Percentiles rank a stretch among this genome's conserved stretches.
These are phyloP conservation scores for Cetonia aurata DNA, from an alignment of 2,888 invertebrate genomes.

Conservation along the genomic window DNA sequence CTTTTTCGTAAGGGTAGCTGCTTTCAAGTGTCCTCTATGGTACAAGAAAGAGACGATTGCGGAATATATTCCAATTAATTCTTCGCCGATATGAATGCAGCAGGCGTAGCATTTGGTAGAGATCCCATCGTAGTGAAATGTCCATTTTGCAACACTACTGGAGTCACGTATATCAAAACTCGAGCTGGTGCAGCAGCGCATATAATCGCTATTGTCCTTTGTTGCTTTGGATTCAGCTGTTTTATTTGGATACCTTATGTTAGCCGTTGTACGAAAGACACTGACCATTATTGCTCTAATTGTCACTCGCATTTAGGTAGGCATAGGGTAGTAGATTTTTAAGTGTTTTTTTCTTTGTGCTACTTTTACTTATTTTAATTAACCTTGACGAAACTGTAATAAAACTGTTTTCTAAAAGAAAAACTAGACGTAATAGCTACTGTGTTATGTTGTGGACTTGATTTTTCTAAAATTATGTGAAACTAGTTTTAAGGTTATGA, in stretches of 20 bases:
- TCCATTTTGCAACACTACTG: background rate
- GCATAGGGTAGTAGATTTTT: background rate
- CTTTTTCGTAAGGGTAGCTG: no score
- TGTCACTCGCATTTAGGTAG: slow-evolving; percentile 1
- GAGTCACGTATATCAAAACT: background rate
- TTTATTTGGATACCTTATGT: slow-evolving; percentile 8
- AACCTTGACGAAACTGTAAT: no score
- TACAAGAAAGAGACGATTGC: no score
- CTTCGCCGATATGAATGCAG: slow-evolving; percentile 1
- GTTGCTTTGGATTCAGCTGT: background rate
- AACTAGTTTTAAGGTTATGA: no score
- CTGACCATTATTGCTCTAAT: background rate
- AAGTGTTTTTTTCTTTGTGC: background rate
- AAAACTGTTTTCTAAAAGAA: no score
- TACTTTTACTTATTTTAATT: no score
- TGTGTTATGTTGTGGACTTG: no score
- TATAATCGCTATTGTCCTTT: background rate
- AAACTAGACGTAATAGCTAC: no score
- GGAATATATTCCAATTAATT: no score
- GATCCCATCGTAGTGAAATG: background rate
- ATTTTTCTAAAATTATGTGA: no score
- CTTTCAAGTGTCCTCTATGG: no score
- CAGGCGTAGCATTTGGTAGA: slow-evolving; percentile 5
- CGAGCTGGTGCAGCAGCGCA: slow-evolving; percentile 5
- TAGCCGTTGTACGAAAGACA: background rate